These are phyloP conservation scores for Pseudomyrmex sp. DNA, from an alignment of 1,140 invertebrate genomes.

Conservation along the genomic window DNA sequence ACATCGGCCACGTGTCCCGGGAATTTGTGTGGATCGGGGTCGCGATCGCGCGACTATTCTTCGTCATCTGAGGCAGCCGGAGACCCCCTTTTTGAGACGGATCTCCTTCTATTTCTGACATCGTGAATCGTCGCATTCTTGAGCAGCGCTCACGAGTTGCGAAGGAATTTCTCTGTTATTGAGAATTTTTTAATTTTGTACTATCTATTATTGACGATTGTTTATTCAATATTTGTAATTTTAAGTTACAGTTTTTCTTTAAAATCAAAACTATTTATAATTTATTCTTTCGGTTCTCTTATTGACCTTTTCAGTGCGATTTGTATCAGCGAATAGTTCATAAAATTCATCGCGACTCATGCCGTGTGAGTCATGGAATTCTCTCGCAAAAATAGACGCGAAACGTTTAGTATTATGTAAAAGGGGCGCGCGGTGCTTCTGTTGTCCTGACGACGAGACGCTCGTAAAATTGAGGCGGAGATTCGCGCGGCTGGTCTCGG, in stretches of 20 bases:
- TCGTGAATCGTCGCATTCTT: background rate
- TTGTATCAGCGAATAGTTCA: too few species aligned
- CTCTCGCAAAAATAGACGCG: constrained; percentile 32
- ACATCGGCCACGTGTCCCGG: constrained; percentile 66
- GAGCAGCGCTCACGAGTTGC: background rate
- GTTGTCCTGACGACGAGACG: constrained; percentile 48
- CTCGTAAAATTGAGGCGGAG: constrained; percentile 76
- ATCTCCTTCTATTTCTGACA: constrained; percentile 48
- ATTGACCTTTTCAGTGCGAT: too few species aligned
- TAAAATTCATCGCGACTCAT: too few species aligned
- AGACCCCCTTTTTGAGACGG: background rate
- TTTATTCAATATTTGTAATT: too few species aligned
- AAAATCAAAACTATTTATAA: too few species aligned
- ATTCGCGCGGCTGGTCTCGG: constrained; percentile 57
- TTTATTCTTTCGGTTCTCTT: too few species aligned
- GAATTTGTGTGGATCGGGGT: constrained; percentile 55
- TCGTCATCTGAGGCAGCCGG: background rate
- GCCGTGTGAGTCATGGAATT: too few species aligned
- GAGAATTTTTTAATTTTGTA: too few species aligned
- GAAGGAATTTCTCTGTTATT: too few species aligned
- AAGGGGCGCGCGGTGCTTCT: constrained; percentile 6
- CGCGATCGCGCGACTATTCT: constrained; percentile 61
- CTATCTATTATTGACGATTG: too few species aligned
- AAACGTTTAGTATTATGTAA: constrained; percentile 47
- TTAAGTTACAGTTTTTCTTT: too few species aligned